Percentiles rank a stretch among this genome's conserved stretches.
Conservation (phyloP, 1,140 invertebrate genomes). For the Meloidogyne exigua region DNA sequence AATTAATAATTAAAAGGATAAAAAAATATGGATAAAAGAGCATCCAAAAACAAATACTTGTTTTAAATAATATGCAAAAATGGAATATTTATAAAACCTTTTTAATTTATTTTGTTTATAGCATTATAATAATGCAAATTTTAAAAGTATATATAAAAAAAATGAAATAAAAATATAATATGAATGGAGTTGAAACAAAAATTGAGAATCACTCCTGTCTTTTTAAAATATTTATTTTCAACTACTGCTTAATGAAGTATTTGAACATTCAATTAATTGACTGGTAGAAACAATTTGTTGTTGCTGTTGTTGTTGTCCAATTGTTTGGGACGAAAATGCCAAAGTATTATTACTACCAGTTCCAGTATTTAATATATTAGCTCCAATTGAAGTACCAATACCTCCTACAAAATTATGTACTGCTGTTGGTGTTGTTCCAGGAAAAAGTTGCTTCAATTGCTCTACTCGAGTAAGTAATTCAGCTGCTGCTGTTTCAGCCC, state of each 20-base stretch:
- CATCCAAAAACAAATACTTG: neutral
- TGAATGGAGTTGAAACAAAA: no score
- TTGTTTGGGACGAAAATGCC: conserved; percentile 5
- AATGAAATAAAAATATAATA: neutral
- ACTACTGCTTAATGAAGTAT: neutral
- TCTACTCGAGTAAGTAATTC: conserved; percentile 30
- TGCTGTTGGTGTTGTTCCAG: neutral
- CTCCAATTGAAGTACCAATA: neutral
- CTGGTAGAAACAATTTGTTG: neutral
- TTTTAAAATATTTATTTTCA: neutral
- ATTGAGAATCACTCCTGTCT: no score
- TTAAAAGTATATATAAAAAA: neutral
- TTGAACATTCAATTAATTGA: conserved; percentile 8
- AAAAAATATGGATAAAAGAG: neutral
- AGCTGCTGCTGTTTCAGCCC: conserved; percentile 12
- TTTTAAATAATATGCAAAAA: neutral
- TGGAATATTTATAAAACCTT: no score
- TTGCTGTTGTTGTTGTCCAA: neutral
- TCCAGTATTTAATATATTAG: conserved; percentile 12
- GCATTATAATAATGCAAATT: neutral
- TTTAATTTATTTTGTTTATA: neutral
- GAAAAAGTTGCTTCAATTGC: conserved; percentile 22
- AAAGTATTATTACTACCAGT: neutral
- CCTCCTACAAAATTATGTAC: neutral
- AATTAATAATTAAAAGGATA: no score